These are phyloP conservation scores for Globodera rostochiensis DNA, from an alignment of 1,140 invertebrate species.

Conservation along the genomic window DNA sequence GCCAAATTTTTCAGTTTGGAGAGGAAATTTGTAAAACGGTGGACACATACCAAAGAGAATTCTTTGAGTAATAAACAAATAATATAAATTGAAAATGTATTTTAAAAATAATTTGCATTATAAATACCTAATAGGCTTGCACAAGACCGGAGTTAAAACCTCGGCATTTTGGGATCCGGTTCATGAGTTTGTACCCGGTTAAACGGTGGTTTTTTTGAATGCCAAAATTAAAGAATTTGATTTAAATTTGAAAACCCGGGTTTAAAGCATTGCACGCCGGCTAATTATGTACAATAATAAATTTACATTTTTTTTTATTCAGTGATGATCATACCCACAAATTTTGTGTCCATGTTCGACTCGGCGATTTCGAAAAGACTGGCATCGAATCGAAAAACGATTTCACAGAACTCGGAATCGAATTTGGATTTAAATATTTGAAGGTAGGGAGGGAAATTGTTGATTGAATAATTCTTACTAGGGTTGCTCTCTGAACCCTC, in stretches of 20 bases:
- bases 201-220: too few relatives aligned
- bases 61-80: neutral
- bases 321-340: constrained; percentile 10
- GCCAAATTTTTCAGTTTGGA: neutral
- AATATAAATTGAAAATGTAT: neutral
- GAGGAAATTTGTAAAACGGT: neutral
- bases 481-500: too few relatives aligned
- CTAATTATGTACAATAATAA: neutral
- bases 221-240: too few relatives aligned
- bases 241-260: too few relatives aligned
- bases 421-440: constrained; percentile 19
- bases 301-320: neutral
- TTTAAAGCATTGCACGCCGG: too few relatives aligned
- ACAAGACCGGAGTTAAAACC: too few relatives aligned
- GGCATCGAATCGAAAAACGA: neutral
- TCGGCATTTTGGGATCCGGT: too few relatives aligned
- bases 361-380: neutral
- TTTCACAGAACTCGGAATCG: constrained; percentile 19
- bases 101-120: too few relatives aligned
- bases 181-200: too few relatives aligned
- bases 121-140: too few relatives aligned
- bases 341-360: constrained; percentile 26
- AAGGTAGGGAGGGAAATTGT: constrained; percentile 13
- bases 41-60: neutral
- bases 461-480: too few relatives aligned